A percentile compares a stretch with the other conserved stretches of the same genome.
phyloP scores from a whole-genome alignment of 1,140 invertebrate genomes.

The Eriosoma lanigerum region DNA sequence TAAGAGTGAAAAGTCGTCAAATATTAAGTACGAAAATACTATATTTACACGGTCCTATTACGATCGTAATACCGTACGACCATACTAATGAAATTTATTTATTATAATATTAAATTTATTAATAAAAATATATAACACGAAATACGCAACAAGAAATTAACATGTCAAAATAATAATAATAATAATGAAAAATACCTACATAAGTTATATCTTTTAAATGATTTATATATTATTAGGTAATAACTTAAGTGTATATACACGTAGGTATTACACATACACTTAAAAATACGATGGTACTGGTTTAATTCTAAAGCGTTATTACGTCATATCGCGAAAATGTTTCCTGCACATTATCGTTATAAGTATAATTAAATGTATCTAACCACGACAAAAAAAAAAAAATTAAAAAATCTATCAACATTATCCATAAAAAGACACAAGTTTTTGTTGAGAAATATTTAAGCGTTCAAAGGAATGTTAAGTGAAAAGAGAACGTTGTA shows the following conservation, averaged over 20 bases:
- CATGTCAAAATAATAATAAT: too few species aligned
- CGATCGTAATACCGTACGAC: too few species aligned
- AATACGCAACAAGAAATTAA: too few species aligned
- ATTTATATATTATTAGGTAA: constrained; percentile 2
- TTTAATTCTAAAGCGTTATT: constrained; percentile 25
- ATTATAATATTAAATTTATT: too few species aligned
- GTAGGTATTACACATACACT: not conserved
- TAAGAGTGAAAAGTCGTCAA: not conserved
- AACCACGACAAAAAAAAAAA: not conserved
- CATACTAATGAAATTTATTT: too few species aligned
- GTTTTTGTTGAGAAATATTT: too few species aligned
- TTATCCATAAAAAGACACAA: constrained; percentile 2
- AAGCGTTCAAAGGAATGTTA: too few species aligned
- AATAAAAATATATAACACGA: too few species aligned
- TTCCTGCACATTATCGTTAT: not conserved
- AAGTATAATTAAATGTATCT: not conserved
- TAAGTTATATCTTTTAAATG: constrained; percentile 6
- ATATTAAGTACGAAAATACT: not conserved
- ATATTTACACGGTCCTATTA: not conserved
- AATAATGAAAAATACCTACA: not conserved
- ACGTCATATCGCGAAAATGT: not conserved
- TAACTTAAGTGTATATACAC: too few species aligned
- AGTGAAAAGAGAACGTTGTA: too few species aligned
- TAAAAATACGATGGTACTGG: not conserved
- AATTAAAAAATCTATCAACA: not conserved